Evolutionary conservation across 2,888 invertebrate genomes (phyloP).

Genomic region (Ornithoptera priamus): DNA sequence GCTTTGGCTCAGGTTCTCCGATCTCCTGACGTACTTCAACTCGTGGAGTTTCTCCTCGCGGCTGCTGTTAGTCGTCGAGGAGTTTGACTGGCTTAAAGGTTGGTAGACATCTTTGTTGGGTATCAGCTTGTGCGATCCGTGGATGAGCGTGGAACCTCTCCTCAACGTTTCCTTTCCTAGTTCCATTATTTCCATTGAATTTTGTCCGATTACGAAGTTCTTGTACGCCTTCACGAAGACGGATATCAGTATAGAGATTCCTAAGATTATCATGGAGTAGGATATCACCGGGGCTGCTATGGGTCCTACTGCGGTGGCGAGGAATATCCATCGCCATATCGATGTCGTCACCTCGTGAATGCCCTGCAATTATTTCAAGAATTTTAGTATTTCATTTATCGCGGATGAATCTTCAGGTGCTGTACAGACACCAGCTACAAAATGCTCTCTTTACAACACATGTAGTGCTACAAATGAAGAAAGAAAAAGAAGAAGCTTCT

Average conservation of each 20-base stretch:
- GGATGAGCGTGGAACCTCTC: slow-evolving; percentile 82
- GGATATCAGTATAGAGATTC: slow-evolving; percentile 82
- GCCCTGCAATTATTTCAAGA: slow-evolving; percentile 74
- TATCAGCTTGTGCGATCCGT: slow-evolving; percentile 81
- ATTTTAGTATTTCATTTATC: background rate
- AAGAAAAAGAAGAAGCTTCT: too few relatives aligned
- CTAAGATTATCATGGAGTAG: slow-evolving; percentile 86
- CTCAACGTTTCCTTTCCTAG: slow-evolving; percentile 86
- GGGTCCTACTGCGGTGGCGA: slow-evolving; percentile 89
- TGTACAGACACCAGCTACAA: too few relatives aligned
- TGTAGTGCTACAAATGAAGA: too few relatives aligned
- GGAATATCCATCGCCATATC: slow-evolving; percentile 89
- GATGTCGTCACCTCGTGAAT: slow-evolving; percentile 88
- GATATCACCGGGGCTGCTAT: slow-evolving; percentile 84
- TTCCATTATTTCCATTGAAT: slow-evolving; percentile 87
- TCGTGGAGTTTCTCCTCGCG: slow-evolving; percentile 47
- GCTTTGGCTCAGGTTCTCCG: slow-evolving; percentile 49
- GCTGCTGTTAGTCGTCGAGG: slow-evolving; percentile 28
- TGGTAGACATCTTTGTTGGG: slow-evolving; percentile 78
- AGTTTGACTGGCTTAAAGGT: slow-evolving; percentile 42
- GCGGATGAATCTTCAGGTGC: too few relatives aligned
- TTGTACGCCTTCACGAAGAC: slow-evolving; percentile 88
- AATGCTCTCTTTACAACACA: too few relatives aligned
- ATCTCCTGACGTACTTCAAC: slow-evolving; percentile 44
- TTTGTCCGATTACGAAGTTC: slow-evolving; percentile 84